Base-by-base conservation (phyloP, 2,888 invertebrate species). In the Tetragonula carbonaria region DNA sequence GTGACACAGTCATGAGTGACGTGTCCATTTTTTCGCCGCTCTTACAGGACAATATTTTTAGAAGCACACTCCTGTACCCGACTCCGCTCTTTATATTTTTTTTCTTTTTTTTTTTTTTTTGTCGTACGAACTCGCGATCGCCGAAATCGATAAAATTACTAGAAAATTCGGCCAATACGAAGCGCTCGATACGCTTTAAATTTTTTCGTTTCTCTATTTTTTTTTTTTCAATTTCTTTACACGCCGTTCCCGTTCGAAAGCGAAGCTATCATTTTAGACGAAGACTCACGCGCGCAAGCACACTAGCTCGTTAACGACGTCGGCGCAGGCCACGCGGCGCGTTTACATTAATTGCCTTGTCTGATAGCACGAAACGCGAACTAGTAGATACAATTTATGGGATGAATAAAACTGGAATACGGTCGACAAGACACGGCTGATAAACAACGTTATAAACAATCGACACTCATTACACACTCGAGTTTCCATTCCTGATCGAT, bases 381-480 rank as follows among this genome's bases (percentile, higher is more conserved):
- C 80, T 68, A 70, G 62, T 70, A 63, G 82, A 65, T 67, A 66
- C 63, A 75, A 87, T 87, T 84, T 88, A 87, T 73, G 72, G 50
- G 67, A 76, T 77, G 68, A 82, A 82, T 78, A 86, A 86, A 84
- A 74, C 82, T 72, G 76, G 74, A 55, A 80, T 74, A 85, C 82
- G 73, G 65, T 57, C 82, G 76, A 75, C 81, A 62, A 77, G 84
- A 68, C 79, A 45, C 18, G 65, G 14, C 83, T 57, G 80, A 89
- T 89, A 82, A 89, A 89, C 83, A 89, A 84, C 87, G 85, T 88
- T 88, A 87, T 87, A 88, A 88, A 88, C 88, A 88, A 87, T 88
- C 82, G 55, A 76, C 59, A 76, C 81, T 80, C 87, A 80, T 89
- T 88, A 80, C 85, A 73, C 59, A 67, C 57, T 23, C 63, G 66